Conservation (phyloP, 2,797 vertebrate genomes). For the Eremophila alpestris region DNA sequence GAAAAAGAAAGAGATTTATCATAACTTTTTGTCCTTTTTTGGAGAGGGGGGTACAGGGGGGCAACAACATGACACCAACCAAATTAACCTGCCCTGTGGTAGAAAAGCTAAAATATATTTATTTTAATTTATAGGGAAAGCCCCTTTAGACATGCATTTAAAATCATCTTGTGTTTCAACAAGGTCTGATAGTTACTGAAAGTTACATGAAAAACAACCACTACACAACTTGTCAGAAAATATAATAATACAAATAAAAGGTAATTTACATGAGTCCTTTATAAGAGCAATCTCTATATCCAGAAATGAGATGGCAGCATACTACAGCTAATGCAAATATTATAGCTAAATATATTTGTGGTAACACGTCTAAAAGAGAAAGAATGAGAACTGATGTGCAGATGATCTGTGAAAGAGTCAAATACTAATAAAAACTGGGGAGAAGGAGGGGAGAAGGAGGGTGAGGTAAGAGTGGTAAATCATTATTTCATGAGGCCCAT, state of each 20-base stretch:
- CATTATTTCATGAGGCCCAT: conserved; percentile 12
- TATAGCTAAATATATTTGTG: not conserved
- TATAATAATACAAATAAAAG: not conserved
- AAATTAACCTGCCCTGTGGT: not conserved
- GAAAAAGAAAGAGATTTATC: not conserved
- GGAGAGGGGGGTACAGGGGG: fast-evolving
- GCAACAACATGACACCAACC: not conserved
- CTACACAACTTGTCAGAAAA: not conserved
- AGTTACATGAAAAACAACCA: not conserved
- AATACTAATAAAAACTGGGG: conserved; percentile 18
- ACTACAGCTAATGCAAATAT: not conserved
- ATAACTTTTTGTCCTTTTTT: not conserved
- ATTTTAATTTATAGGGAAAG: not conserved
- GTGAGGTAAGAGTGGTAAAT: not conserved
- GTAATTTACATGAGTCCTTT: not conserved
- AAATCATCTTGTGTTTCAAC: not conserved
- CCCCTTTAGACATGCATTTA: not conserved
- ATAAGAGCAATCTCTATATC: not conserved
- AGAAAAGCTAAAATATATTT: not conserved
- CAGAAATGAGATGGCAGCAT: not conserved
- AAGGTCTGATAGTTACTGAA: not conserved
- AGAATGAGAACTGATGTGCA: not conserved
- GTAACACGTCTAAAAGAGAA: not conserved
- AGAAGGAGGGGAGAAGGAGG: not conserved
- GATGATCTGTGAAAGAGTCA: conserved; percentile 5